Conservation (phyloP, 92 coral and sea anemone genomes). For the Diadumene lineata region DNA sequence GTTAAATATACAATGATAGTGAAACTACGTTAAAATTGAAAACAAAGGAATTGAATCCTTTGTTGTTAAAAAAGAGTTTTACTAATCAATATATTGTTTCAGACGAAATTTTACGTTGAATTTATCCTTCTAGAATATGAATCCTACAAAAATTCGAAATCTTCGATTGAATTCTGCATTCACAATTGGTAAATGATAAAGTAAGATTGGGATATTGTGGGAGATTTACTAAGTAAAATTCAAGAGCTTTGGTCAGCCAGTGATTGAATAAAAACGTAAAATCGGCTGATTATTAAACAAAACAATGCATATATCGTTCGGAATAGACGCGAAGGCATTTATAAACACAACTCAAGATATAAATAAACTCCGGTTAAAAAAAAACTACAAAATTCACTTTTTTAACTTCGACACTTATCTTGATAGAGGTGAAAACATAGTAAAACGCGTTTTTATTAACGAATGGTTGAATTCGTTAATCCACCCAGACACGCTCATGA, state of each 20-base stretch:
- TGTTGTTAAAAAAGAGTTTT: not conserved
- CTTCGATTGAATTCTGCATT: not conserved
- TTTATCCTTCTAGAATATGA: too few relatives aligned
- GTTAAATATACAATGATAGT: too few relatives aligned
- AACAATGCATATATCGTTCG: not conserved
- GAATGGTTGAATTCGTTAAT: constrained; percentile 6
- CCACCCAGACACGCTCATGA: constrained; percentile 2
- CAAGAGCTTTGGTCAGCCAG: not conserved
- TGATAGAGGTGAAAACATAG: not conserved
- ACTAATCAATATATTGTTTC: not conserved
- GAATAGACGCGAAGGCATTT: not conserved
- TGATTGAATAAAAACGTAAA: not conserved
- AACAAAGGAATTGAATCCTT: too few relatives aligned
- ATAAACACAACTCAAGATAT: not conserved
- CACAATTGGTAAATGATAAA: not conserved
- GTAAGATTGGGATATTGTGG: not conserved
- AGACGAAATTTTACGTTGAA: too few relatives aligned
- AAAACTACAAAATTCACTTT: too few relatives aligned
- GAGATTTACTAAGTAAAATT: not conserved
- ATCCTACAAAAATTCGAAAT: too few relatives aligned
- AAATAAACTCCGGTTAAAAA: not conserved
- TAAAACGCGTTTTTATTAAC: not conserved
- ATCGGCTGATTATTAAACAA: not conserved
- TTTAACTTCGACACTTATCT: too few relatives aligned
- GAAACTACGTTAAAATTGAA: too few relatives aligned